Conservation (phyloP, 2,797 vertebrate species). For the Mycteria americana region DNA sequence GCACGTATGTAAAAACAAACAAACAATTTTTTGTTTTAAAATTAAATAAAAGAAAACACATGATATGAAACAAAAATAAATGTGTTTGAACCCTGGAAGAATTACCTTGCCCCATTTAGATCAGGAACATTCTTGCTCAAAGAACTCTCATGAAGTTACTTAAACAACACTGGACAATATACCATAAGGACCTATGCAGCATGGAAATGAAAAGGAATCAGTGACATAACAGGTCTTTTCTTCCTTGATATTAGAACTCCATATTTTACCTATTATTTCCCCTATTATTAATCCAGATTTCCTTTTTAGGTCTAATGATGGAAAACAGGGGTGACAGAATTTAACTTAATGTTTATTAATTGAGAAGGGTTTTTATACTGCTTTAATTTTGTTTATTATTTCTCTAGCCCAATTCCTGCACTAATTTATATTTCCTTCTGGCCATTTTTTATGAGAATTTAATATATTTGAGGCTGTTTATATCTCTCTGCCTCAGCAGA, state of each 20-base stretch:
- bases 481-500: not conserved
- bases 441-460: not conserved
- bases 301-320: not conserved
- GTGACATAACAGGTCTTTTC: not conserved
- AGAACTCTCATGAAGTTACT: not conserved
- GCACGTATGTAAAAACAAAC: not conserved
- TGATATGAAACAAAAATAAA: not conserved
- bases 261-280: not conserved
- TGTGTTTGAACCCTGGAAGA: not conserved
- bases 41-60: not conserved
- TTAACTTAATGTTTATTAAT: not conserved
- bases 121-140: not conserved
- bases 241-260: not conserved
- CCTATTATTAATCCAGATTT: not conserved
- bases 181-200: not conserved
- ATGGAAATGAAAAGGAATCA: not conserved
- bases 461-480: not conserved
- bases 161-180: not conserved
- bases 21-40: not conserved
- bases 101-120: not conserved
- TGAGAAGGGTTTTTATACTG: not conserved
- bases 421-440: not conserved
- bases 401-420: not conserved
- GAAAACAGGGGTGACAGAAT: not conserved
- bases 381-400: not conserved